Percentiles rank a stretch among this genome's conserved stretches.
These are phyloP conservation scores for Perca fluviatilis DNA, from an alignment of 2,113 vertebrate genomes.

Conservation along the genomic window DNA sequence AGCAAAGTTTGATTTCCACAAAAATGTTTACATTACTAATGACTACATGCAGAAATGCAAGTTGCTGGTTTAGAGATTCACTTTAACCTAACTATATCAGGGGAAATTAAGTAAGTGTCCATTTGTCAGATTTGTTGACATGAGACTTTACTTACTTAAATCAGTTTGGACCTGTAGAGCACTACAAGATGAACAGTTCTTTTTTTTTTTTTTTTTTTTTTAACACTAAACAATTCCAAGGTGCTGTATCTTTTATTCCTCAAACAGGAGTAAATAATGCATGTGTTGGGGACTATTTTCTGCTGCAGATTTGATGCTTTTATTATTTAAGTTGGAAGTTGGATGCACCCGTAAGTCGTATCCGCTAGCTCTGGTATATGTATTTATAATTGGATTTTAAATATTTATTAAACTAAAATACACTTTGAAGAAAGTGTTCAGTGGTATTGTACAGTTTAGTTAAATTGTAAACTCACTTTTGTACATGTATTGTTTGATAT, in stretches of 20 bases:
- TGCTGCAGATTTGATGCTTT: not conserved
- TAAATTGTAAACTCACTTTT: not conserved
- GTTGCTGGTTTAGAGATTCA: not conserved
- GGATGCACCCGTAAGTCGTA: no score
- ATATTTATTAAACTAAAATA: not conserved
- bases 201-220: no score
- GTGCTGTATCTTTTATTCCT: not conserved
- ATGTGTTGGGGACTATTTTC: not conserved
- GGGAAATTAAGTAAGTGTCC: not conserved
- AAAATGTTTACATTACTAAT: constrained; percentile 11
- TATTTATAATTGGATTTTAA: not conserved
- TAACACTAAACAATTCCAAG: not conserved
- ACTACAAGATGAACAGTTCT: not conserved
- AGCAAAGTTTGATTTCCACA: not conserved
- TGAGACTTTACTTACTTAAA: not conserved
- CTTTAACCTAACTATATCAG: not conserved
- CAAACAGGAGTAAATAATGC: no score
- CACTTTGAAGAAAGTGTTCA: no score
- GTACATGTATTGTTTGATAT: not conserved
- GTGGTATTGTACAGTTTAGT: not conserved
- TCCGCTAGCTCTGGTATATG: not conserved
- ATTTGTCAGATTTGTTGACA: not conserved
- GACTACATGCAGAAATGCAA: not conserved
- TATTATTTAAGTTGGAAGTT: not conserved
- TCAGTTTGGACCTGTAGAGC: not conserved